Base-by-base conservation (phyloP, 1,140 invertebrate genomes). In the Cotesia vestalis region DNA sequence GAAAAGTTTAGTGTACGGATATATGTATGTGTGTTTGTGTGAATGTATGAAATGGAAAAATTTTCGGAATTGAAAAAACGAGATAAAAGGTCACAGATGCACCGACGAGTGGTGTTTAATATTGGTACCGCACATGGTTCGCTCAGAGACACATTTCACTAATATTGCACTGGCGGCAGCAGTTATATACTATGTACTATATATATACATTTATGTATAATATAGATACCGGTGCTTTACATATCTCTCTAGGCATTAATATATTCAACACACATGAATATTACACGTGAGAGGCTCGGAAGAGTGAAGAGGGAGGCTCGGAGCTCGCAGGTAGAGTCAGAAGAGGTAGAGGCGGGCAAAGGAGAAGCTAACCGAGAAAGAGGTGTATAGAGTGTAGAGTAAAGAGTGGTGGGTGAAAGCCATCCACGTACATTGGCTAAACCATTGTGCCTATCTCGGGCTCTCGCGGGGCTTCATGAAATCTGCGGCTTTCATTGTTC, bases 401-500 rank as follows among this genome's bases (percentile, higher is more conserved):
- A 55, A 76, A 74, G 63, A 5, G 38, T 40, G 38, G 53, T 60
- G 71, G 60, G 62, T 66, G 62, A 76, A 74, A 73, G 75, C 76
- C 64, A 53, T 70, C 69, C 64, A 55, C 73, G 63, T 69, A 74
- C 75, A 76, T 74, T 76, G 69, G 75, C 75, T 72, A 73, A 76
- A 76, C 69, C 75, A 71, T 76, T 73, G 67, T 76, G 69, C 69
- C 72, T 72, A 76, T 76, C 69, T 76, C 72, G 67, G 51, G 66
- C 66, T 36, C 66, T 69, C 63, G 35, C 75, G 78, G 79, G 76
- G 84, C 84, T 86, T 86, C 83, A 84, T 85, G 84, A 86, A 86
- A 86, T 86, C 85, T 86, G 84, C 82, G 81, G 79, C 81, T 83
- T 81, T 85, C 85, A 86, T 86, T 86, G 85, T 86, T 86, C 84